These are phyloP conservation scores for Asbolus verrucosus DNA, from an alignment of 1,140 invertebrate species.

Conservation along the genomic window DNA sequence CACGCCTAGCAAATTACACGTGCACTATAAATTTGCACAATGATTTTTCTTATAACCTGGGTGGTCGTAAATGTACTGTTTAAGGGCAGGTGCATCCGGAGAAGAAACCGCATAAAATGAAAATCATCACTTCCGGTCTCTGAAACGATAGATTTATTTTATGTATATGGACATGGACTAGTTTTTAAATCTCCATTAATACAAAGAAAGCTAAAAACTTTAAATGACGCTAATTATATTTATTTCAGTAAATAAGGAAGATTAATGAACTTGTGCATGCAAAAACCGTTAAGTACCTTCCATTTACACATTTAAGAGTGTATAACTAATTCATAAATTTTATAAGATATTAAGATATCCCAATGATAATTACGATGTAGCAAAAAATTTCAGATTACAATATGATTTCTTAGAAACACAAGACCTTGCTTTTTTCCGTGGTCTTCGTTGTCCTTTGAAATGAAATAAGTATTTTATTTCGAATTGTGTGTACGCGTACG, in stretches of 20 bases:
- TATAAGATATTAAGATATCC: conserved; percentile 21
- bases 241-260: not conserved
- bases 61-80: not conserved
- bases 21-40: no score
- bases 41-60: no score
- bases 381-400: conserved; percentile 12
- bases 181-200: not conserved
- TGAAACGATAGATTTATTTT: conserved; percentile 14
- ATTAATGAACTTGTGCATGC: not conserved
- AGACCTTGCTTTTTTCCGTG: conserved; percentile 14
- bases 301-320: no score
- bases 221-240: not conserved
- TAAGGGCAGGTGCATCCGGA: conserved; percentile 15
- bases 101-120: conserved; percentile 11
- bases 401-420: conserved; percentile 1
- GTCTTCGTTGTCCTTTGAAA: conserved; percentile 3
- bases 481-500: not conserved
- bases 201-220: conserved; percentile 1
- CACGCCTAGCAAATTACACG: no score
- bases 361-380: conserved; percentile 17
- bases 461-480: not conserved
- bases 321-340: conserved; percentile 26
- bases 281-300: not conserved
- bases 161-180: not conserved
- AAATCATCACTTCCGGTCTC: no score